phyloP scores from a whole-genome alignment of 2,797 vertebrate genomes.

The Poeciliopsis gracilis region DNA sequence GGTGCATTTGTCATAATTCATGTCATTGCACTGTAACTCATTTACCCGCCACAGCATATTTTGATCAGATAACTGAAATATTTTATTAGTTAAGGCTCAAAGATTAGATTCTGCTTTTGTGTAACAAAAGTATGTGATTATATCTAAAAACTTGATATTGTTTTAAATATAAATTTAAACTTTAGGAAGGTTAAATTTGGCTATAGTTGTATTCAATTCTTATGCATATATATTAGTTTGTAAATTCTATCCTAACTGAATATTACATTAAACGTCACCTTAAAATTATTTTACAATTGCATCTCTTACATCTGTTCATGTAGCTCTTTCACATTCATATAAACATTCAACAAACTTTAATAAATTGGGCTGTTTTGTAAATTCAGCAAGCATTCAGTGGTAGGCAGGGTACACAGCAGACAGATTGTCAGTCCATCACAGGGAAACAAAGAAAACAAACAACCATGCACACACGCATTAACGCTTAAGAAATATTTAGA shows the following conservation, averaged over 20 bases:
- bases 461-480: neutral
- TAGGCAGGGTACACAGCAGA: too few relatives aligned
- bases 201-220: neutral
- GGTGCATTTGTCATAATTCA: conserved; percentile 45
- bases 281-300: neutral
- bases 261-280: neutral
- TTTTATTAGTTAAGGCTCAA: neutral
- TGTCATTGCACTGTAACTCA: neutral
- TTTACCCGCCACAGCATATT: neutral
- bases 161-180: neutral
- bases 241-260: neutral
- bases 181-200: neutral
- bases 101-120: neutral
- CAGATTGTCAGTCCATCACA: too few relatives aligned
- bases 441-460: neutral
- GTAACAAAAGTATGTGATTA: neutral
- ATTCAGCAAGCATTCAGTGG: too few relatives aligned
- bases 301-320: neutral
- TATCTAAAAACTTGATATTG: neutral
- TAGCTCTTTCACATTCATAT: neutral
- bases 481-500: neutral
- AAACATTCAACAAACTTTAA: neutral
- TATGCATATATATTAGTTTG: neutral
- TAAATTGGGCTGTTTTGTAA: neutral
- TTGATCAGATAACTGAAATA: conserved; percentile 1